Conservation (phyloP, 2,113 vertebrate genomes). For the Microcebus lehilahytsara region DNA sequence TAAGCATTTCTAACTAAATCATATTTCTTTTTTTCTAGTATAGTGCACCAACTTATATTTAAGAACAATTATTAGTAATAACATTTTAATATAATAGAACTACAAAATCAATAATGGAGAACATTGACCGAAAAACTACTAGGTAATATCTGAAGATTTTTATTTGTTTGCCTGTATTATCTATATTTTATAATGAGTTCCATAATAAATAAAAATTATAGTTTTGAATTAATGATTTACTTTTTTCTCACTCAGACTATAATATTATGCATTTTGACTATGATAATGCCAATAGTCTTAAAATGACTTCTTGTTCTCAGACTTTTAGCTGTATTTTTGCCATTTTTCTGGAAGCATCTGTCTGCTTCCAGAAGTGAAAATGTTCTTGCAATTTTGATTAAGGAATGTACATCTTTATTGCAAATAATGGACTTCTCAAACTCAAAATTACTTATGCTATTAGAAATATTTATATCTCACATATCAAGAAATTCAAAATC, state of each 20-base stretch:
- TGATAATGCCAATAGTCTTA: not conserved
- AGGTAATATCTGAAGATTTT: not conserved
- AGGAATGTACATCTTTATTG: not conserved
- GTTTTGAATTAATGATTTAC: not conserved
- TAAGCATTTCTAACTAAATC: conserved; percentile 43
- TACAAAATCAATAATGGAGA: not conserved
- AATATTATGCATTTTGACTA: not conserved
- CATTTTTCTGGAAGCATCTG: too few relatives aligned
- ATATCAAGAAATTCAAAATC: not conserved
- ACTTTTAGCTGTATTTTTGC: not conserved
- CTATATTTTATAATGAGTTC: not conserved
- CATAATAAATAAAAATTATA: not conserved
- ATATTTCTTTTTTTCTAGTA: not conserved
- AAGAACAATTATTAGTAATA: not conserved
- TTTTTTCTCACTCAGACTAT: not conserved
- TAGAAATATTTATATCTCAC: not conserved
- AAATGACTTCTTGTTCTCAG: not conserved
- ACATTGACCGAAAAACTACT: not conserved
- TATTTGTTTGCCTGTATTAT: not conserved
- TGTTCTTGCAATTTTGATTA: not conserved
- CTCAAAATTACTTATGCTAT: not conserved
- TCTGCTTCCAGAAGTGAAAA: not conserved
- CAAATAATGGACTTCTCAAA: not conserved
- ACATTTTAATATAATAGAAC: not conserved
- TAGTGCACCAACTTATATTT: conserved; percentile 15